Evolutionary conservation across 2,113 vertebrate species (phyloP).

Genomic region (Zosterops lateralis): DNA sequence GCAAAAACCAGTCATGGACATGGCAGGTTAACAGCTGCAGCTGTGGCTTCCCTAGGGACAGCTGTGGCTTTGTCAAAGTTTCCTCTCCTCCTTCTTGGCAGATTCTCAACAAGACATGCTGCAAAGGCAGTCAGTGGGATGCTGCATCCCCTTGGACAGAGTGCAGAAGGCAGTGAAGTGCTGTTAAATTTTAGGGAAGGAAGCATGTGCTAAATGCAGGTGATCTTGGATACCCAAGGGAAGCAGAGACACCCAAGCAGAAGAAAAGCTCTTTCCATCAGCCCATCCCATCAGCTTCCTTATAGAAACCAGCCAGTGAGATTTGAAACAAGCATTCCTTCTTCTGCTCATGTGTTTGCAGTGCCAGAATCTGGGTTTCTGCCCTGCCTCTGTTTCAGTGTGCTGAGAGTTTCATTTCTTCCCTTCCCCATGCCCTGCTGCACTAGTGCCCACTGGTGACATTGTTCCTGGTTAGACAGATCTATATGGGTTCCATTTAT

Average conservation of each 20-base stretch:
- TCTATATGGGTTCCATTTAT: constrained; percentile 47
- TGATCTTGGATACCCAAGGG: neutral
- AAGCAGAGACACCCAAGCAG: neutral
- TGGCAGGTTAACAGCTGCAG: neutral
- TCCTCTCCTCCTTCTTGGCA: neutral
- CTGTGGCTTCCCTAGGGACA: neutral
- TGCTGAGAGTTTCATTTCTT: constrained; percentile 24
- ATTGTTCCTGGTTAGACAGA: constrained; percentile 13
- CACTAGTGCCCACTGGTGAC: constrained; percentile 13
- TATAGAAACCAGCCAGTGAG: neutral
- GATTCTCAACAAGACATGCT: neutral
- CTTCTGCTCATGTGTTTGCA: neutral
- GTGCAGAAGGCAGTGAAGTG: neutral
- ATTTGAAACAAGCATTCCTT: neutral
- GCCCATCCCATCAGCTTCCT: neutral
- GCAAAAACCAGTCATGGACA: neutral
- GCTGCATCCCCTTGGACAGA: neutral
- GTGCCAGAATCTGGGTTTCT: neutral
- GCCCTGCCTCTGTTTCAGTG: neutral
- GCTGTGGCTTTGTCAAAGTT: neutral
- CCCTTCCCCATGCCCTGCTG: neutral
- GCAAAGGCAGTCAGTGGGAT: neutral
- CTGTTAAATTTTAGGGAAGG: neutral
- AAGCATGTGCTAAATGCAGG: neutral
- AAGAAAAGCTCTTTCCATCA: neutral